Conservation (phyloP, 2,888 invertebrate species). For the Argyra leucocephala region DNA sequence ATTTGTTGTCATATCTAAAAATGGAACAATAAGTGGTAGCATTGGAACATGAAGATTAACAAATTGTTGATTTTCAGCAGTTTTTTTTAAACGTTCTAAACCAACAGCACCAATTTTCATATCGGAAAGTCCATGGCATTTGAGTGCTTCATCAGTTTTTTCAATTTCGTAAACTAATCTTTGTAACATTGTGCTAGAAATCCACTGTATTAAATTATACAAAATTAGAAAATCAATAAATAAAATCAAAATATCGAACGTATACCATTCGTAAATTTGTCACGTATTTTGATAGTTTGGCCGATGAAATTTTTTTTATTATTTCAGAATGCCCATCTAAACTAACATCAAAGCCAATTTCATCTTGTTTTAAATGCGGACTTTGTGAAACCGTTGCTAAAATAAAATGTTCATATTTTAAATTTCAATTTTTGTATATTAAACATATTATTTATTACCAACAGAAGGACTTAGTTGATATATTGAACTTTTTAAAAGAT, state of each 20-base stretch:
- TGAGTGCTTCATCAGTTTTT: conserved; percentile 58
- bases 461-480: conserved; percentile 40
- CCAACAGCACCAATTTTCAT: conserved; percentile 60
- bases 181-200: conserved; percentile 71
- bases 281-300: conserved; percentile 65
- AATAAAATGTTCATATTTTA: background rate
- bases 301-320: conserved; percentile 45
- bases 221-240: background rate
- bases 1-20: conserved; percentile 70
- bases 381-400: conserved; percentile 33
- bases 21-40: conserved; percentile 56
- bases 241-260: conserved; percentile 11
- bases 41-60: conserved; percentile 39
- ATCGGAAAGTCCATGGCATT: conserved; percentile 58
- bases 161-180: conserved; percentile 67
- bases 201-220: too few species aligned
- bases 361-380: conserved; percentile 36
- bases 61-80: conserved; percentile 49
- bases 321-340: conserved; percentile 41
- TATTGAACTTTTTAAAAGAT: conserved; percentile 37
- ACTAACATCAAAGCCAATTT: conserved; percentile 32
- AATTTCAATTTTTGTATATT: background rate
- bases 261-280: conserved; percentile 64
- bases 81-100: conserved; percentile 63
- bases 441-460: conserved; percentile 21